Percentiles rank a stretch among this genome's conserved stretches.
phyloP scores from a whole-genome alignment of 2,113 vertebrate species.

The Holacanthus passer region DNA sequence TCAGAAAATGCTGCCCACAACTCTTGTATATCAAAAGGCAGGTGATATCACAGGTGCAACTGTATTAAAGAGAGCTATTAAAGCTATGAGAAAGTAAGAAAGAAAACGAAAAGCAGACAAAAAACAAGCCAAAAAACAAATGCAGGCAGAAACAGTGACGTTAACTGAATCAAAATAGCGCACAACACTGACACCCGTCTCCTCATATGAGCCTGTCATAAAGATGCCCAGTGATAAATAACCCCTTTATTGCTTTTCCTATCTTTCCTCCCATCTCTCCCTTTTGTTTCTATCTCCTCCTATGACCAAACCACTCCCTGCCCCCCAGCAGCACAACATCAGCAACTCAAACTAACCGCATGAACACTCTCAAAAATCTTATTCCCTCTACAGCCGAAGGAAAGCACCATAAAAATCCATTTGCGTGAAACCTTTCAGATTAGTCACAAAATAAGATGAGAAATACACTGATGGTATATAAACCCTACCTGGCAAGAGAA shows the following conservation, averaged over 20 bases:
- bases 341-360: constrained; percentile 34
- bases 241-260: constrained; percentile 66
- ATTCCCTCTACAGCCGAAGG: neutral
- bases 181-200: constrained; percentile 15
- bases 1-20: constrained; percentile 14
- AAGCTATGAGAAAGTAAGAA: constrained; percentile 17
- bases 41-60: constrained; percentile 21
- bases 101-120: constrained; percentile 2
- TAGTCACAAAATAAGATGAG: neutral
- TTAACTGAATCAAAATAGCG: constrained; percentile 8
- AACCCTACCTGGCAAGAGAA: constrained; percentile 75
- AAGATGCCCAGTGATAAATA: constrained; percentile 60
- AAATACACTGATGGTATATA: constrained; percentile 18
- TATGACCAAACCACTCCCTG: constrained; percentile 59
- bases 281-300: constrained; percentile 25
- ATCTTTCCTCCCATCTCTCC: constrained; percentile 58
- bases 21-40: constrained; percentile 24
- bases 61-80: constrained; percentile 23
- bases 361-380: neutral
- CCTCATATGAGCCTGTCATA: constrained; percentile 48
- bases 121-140: neutral
- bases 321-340: constrained; percentile 49
- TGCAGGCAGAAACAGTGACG: constrained; percentile 1
- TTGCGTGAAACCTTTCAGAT: constrained; percentile 12
- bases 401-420: constrained; percentile 33